Percentiles rank a stretch among this genome's conserved stretches.
Conservation (phyloP, 2,113 vertebrate genomes). For the Poicephalus meyeri region DNA sequence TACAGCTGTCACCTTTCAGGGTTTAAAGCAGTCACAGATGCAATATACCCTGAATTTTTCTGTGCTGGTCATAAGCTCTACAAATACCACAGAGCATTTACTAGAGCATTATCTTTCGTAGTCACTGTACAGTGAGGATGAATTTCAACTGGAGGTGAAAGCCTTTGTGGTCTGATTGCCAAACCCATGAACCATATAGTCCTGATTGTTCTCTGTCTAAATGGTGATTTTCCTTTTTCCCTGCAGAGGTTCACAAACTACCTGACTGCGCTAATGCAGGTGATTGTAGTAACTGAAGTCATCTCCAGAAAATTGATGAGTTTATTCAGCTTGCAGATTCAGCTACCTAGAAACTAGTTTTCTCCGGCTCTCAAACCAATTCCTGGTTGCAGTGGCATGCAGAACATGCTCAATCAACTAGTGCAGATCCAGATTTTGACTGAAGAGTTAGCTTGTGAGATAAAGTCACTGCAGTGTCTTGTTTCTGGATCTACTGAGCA, state of each 20-base stretch:
- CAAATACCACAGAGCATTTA: not conserved
- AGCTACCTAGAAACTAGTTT: not conserved
- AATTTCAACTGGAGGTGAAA: not conserved
- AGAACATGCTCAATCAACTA: not conserved
- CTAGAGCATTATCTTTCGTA: not conserved
- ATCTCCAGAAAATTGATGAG: not conserved
- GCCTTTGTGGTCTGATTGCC: not conserved
- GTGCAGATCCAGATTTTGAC: not conserved
- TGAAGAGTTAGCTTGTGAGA: not conserved
- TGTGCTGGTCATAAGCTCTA: not conserved
- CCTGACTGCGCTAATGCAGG: not conserved
- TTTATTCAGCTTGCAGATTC: not conserved
- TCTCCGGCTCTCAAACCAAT: not conserved
- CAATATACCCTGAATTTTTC: not conserved
- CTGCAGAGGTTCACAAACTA: not conserved
- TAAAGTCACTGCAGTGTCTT: not conserved
- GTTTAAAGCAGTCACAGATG: not conserved
- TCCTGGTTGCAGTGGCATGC: not conserved
- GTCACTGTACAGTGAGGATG: not conserved
- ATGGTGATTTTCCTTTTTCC: not conserved
- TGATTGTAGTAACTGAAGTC: not conserved
- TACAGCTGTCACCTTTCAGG: not conserved
- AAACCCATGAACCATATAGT: not conserved
- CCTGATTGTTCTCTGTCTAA: not conserved
- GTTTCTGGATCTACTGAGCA: not conserved